Percentiles rank a stretch among this genome's conserved stretches.
Conservation (phyloP, 2,888 invertebrate genomes). For the Cynaeus angustus region DNA sequence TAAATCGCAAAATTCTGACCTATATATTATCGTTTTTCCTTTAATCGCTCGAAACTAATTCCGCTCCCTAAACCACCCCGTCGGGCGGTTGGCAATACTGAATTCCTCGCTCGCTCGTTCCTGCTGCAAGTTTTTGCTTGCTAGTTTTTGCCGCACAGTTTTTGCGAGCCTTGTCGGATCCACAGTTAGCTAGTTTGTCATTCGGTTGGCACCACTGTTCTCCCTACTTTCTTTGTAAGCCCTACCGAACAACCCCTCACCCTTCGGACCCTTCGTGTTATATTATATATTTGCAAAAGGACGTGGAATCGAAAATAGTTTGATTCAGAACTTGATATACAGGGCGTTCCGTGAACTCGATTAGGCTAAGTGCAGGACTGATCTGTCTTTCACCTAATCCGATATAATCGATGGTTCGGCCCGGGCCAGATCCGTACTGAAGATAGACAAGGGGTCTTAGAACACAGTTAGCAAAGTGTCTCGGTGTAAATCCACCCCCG, state of each 20-base stretch:
- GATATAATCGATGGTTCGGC: conserved; percentile 64
- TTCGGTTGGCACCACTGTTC: conserved; percentile 69
- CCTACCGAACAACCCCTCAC: conserved; percentile 19
- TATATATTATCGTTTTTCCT: conserved; percentile 15
- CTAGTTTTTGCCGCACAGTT: conserved; percentile 66
- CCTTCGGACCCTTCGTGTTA: conserved; percentile 24
- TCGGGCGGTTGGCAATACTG: conserved; percentile 35
- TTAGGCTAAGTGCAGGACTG: conserved; percentile 12
- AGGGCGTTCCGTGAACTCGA: conserved; percentile 7
- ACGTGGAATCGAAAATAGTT: conserved; percentile 15
- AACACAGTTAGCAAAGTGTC: conserved; percentile 69
- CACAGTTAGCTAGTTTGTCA: conserved; percentile 73
- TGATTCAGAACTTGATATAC: background rate
- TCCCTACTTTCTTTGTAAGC: conserved; percentile 54
- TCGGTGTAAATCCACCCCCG: conserved; percentile 61
- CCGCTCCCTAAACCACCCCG: conserved; percentile 50
- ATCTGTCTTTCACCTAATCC: conserved; percentile 58
- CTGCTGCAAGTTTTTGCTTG: conserved; percentile 63
- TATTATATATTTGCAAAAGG: conserved; percentile 28
- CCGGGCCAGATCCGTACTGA: conserved; percentile 53
- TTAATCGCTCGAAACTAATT: conserved; percentile 58
- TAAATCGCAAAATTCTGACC: conserved; percentile 21
- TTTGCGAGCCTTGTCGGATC: conserved; percentile 70
- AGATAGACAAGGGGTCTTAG: conserved; percentile 65
- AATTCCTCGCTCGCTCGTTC: conserved; percentile 45